These are phyloP conservation scores for Sylvia borin DNA, from an alignment of 2,797 vertebrate genomes.

Conservation along the genomic window DNA sequence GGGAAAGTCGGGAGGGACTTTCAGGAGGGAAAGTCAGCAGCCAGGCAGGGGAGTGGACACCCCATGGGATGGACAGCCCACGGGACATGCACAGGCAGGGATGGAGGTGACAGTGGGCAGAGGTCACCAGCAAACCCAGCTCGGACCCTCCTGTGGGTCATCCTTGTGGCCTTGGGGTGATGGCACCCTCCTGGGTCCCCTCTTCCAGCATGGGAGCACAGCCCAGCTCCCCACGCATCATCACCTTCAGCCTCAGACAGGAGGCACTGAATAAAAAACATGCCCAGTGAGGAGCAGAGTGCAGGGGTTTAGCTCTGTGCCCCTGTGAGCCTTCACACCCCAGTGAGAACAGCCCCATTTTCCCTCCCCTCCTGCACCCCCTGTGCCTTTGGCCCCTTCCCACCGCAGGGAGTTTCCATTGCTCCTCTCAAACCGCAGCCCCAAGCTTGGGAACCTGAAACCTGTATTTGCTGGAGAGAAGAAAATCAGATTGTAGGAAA, in stretches of 20 bases:
- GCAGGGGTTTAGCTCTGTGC: neutral
- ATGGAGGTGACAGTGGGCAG: neutral
- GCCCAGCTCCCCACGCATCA: neutral
- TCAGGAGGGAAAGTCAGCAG: neutral
- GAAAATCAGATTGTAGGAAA: conserved; percentile 47
- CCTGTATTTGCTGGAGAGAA: conserved; percentile 12
- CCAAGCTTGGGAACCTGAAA: conserved; percentile 19
- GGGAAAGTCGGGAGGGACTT: neutral
- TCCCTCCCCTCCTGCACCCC: neutral
- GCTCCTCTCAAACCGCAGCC: conserved; percentile 46
- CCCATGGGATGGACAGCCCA: neutral
- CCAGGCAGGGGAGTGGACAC: neutral
- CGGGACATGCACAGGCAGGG: neutral
- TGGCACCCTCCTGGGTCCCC: neutral
- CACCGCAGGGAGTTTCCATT: conserved; percentile 23
- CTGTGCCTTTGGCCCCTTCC: neutral
- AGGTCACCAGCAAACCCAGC: neutral
- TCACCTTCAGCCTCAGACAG: neutral
- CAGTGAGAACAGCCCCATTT: neutral
- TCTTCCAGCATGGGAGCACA: neutral
- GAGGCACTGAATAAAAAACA: fast-evolving
- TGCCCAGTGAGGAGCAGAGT: fast-evolving
- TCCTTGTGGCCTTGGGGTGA: neutral
- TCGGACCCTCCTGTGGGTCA: neutral
- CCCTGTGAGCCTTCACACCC: neutral